Evolutionary conservation across 92 coral and sea anemone genomes (phyloP).

Genomic region (Galaxea fascicularis): DNA sequence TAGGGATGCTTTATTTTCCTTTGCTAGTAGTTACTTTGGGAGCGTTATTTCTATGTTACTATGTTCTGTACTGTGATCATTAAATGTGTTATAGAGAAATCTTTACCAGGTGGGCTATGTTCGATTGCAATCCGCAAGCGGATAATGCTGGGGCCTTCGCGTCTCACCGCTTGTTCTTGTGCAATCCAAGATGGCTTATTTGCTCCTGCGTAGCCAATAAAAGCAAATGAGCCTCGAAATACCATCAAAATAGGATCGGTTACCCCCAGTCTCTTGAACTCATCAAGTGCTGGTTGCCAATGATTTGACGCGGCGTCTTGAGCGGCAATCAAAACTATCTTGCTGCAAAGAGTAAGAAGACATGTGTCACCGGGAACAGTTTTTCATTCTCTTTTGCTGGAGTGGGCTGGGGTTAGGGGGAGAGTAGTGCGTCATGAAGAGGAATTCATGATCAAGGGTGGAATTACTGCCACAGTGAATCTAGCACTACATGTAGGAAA

Average conservation of each 20-base stretch:
- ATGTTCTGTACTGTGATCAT: no score
- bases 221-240: slow-evolving; percentile 24
- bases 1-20: no score
- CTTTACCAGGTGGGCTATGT: slow-evolving; percentile 7
- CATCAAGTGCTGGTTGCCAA: not conserved
- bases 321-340: slow-evolving; percentile 18
- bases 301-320: slow-evolving; percentile 11
- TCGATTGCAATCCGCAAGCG: not conserved
- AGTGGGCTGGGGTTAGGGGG: no score
- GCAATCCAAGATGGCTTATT: slow-evolving; percentile 24
- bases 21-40: no score
- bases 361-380: not conserved
- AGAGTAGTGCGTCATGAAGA: no score
- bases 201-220: slow-evolving; percentile 25
- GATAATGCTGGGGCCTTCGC: slow-evolving; percentile 3
- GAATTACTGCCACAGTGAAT: no score
- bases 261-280: slow-evolving; percentile 12
- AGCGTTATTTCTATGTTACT: no score
- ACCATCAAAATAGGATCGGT: slow-evolving; percentile 13
- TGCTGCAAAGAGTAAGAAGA: not conserved
- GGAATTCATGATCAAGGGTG: no score
- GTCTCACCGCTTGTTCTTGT: not conserved
- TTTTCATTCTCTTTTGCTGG: no score
- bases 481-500: no score
- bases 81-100: no score